Percentiles rank a stretch among this genome's conserved stretches.
These are phyloP conservation scores for Stenchaetothrips biformis DNA, from an alignment of 2,888 invertebrate species.

Conservation along the genomic window DNA sequence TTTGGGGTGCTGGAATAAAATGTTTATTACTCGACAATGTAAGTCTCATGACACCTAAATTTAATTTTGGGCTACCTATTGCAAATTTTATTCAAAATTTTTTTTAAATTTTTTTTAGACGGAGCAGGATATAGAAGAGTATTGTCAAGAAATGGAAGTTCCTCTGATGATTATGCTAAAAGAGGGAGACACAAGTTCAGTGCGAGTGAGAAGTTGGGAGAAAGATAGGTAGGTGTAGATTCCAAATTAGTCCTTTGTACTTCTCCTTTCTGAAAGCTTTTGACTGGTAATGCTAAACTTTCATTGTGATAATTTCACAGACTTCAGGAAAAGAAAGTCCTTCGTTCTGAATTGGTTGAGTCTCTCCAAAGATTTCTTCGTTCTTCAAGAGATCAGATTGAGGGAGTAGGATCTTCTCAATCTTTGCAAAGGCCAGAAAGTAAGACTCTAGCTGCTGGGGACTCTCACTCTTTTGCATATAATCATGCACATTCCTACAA, in stretches of 20 bases:
- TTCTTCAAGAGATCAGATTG: not conserved
- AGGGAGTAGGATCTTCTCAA: not conserved
- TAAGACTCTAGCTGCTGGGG: not conserved
- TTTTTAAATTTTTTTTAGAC: conserved; percentile 43
- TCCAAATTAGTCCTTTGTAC: not conserved
- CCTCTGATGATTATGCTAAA: conserved; percentile 60
- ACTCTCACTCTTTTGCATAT: not conserved
- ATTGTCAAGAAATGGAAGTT: conserved; percentile 56
- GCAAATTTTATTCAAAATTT: conserved; percentile 26
- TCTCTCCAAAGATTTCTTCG: conserved; percentile 55
- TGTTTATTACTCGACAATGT: conserved; percentile 57
- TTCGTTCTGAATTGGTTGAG: conserved; percentile 60
- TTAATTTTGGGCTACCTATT: conserved; percentile 33
- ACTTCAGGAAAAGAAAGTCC: conserved; percentile 61
- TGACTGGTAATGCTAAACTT: not conserved
- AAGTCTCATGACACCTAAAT: conserved; percentile 4
- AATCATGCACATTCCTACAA: not conserved
- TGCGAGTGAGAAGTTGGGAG: conserved; percentile 58
- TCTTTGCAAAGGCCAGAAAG: conserved; percentile 13
- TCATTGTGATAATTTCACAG: conserved; percentile 40
- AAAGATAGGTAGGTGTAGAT: conserved; percentile 50
- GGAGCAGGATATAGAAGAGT: conserved; percentile 62
- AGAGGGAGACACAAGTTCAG: conserved; percentile 53
- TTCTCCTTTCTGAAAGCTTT: not conserved
- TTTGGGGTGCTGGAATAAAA: conserved; percentile 68